Conservation (phyloP, 2,888 invertebrate species). For the Acholoe squamosa region DNA sequence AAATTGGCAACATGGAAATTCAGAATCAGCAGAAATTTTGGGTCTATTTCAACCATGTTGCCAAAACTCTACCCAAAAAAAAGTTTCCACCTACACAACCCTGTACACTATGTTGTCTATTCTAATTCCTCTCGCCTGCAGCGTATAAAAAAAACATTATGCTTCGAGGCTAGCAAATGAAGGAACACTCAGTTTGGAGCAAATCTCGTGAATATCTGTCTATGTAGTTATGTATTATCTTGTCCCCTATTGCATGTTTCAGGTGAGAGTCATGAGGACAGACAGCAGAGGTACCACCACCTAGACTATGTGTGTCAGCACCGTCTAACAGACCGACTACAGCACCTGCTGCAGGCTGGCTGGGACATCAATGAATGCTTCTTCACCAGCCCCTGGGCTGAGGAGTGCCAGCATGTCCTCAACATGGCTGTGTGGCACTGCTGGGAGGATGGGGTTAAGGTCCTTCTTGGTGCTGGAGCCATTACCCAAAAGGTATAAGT, state of each 20-base stretch:
- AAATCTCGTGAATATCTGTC: too few species aligned
- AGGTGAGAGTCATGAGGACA: constrained; percentile 19
- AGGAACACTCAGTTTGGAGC: too few species aligned
- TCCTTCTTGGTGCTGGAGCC: not conserved
- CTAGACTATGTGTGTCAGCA: constrained; percentile 5
- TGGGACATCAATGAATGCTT: constrained; percentile 44
- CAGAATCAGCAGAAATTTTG: too few species aligned
- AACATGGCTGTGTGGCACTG: constrained; percentile 46
- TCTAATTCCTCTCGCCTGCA: too few species aligned
- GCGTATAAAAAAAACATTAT: too few species aligned
- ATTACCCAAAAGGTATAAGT: not conserved
- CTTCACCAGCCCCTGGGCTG: constrained; percentile 53
- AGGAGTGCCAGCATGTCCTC: constrained; percentile 33
- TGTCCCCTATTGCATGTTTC: not conserved
- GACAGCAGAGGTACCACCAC: not conserved
- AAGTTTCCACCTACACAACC: too few species aligned
- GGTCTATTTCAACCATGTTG: too few species aligned
- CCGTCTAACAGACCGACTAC: not conserved
- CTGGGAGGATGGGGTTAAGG: not conserved
- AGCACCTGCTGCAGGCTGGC: not conserved
- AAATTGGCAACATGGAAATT: too few species aligned
- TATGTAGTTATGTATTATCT: too few species aligned
- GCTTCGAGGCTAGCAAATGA: too few species aligned
- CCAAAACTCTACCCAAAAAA: too few species aligned
- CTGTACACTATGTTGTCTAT: too few species aligned